Percentiles rank a stretch among this genome's conserved stretches.
Evolutionary conservation across 1,140 invertebrate species (phyloP).

Genomic region (Triops cancriformis): DNA sequence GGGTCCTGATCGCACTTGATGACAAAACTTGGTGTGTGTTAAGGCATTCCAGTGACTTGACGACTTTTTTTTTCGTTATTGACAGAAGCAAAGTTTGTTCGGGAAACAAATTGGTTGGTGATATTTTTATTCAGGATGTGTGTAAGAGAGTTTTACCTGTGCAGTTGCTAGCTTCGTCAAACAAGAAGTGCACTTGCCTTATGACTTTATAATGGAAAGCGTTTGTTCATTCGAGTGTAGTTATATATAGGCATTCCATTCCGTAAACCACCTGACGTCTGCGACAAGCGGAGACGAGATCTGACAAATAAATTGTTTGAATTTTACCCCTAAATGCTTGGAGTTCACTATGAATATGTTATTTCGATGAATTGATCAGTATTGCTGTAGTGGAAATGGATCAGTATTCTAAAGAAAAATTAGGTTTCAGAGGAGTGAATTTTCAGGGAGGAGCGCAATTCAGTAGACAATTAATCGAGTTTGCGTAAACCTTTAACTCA

Average conservation of each 20-base stretch:
- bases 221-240: not conserved
- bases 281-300: not conserved
- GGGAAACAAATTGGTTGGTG: not conserved
- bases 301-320: slow-evolving; percentile 11
- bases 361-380: no score
- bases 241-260: slow-evolving; percentile 11
- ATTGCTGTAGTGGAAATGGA: no score
- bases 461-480: no score
- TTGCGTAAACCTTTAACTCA: no score
- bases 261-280: not conserved
- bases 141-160: not conserved
- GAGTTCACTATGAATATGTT: no score
- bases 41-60: slow-evolving; percentile 7
- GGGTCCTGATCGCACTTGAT: not conserved
- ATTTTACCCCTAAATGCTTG: not conserved
- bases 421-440: no score
- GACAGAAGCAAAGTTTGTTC: not conserved
- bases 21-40: not conserved
- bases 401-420: no score
- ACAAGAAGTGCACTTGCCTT: slow-evolving; percentile 9
- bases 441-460: no score
- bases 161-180: not conserved
- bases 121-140: slow-evolving; percentile 9
- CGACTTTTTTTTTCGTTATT: not conserved
- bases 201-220: not conserved